These are phyloP conservation scores for Campoplex capitator DNA, from an alignment of 2,888 invertebrate genomes.

Conservation along the genomic window DNA sequence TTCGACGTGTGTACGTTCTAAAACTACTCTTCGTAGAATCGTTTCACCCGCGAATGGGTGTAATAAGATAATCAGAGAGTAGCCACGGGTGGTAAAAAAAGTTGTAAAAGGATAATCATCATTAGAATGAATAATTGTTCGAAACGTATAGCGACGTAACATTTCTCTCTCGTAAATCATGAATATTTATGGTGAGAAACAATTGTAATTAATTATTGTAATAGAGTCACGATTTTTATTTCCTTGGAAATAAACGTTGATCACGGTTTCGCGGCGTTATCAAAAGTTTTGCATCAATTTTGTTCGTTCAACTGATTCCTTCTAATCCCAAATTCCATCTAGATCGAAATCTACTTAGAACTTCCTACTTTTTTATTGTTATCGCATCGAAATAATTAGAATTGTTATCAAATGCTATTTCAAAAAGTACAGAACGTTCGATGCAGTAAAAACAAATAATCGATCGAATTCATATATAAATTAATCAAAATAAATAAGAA, in stretches of 20 bases:
- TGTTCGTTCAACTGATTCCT: neutral
- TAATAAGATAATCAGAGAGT: constrained; percentile 18
- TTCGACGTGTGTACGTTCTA: neutral
- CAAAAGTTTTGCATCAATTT: neutral
- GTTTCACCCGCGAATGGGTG: neutral
- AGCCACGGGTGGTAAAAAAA: constrained; percentile 23
- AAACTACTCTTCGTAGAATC: neutral
- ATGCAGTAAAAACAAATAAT: neutral
- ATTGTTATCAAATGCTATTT: neutral
- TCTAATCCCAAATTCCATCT: neutral
- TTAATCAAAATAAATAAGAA: neutral
- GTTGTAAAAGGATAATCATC: neutral
- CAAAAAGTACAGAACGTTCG: too few relatives aligned
- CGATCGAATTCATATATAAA: neutral
- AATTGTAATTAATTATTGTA: neutral
- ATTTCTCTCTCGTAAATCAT: neutral
- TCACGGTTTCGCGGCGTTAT: neutral
- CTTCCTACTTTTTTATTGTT: neutral
- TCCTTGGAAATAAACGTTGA: neutral
- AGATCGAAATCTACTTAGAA: neutral
- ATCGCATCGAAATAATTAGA: neutral
- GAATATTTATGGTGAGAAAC: constrained; percentile 20
- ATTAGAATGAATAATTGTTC: neutral
- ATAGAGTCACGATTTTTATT: neutral
- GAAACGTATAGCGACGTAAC: neutral